Evolutionary conservation across 2,888 invertebrate species (phyloP).

Genomic region (Thysanoteuthis rhombus): DNA sequence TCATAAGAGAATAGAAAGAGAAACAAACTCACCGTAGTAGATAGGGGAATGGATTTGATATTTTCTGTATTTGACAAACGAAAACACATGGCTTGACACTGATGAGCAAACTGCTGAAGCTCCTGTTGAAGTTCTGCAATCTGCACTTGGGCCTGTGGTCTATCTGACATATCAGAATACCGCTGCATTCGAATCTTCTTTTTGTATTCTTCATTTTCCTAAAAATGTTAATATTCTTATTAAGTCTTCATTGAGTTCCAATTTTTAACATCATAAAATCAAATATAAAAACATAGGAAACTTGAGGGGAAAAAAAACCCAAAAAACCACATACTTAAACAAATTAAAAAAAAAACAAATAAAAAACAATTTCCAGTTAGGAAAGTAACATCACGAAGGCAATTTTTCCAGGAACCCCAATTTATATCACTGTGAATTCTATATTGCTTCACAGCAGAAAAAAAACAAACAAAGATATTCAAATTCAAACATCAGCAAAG

Average conservation of each 20-base stretch:
- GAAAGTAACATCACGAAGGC: background rate
- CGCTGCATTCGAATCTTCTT: background rate
- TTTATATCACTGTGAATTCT: too few relatives aligned
- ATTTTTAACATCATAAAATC: background rate
- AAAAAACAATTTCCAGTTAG: background rate
- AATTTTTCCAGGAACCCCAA: too few relatives aligned
- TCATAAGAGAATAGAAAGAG: background rate
- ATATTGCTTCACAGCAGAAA: too few relatives aligned
- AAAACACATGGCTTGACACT: slow-evolving; percentile 49
- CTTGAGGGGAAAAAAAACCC: background rate
- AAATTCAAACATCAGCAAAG: too few relatives aligned
- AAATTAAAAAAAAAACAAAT: background rate
- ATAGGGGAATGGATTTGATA: background rate
- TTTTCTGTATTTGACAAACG: slow-evolving; percentile 35
- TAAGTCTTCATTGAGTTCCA: too few relatives aligned
- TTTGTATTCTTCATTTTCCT: slow-evolving; percentile 25
- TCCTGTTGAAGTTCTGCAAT: slow-evolving; percentile 45
- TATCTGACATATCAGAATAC: background rate
- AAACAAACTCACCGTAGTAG: background rate
- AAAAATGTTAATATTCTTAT: background rate
- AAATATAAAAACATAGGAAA: too few relatives aligned
- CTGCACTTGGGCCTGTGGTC: slow-evolving; percentile 36
- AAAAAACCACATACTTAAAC: too few relatives aligned
- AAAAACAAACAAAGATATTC: too few relatives aligned
- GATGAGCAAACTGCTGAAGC: slow-evolving; percentile 46